phyloP scores from a whole-genome alignment of 2,888 invertebrate genomes.

The Microplitis manilae region DNA sequence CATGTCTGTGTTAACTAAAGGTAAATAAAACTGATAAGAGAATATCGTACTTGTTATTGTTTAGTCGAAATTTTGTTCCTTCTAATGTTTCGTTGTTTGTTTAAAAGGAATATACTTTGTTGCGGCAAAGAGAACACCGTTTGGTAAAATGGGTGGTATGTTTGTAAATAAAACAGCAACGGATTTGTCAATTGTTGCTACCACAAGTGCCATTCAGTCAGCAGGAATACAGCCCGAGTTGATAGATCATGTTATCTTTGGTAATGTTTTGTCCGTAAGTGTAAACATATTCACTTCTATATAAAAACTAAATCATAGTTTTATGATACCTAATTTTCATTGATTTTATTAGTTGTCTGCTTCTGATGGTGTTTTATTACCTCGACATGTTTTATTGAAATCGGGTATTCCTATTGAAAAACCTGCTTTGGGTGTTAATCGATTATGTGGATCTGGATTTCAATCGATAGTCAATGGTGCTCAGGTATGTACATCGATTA shows the following conservation, averaged over 20 bases:
- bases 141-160: conserved; percentile 94
- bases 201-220: conserved; percentile 84
- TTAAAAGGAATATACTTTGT: conserved; percentile 88
- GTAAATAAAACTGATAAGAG: conserved; percentile 41
- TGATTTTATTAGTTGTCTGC: conserved; percentile 66
- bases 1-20: conserved; percentile 52
- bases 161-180: conserved; percentile 82
- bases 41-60: conserved; percentile 16
- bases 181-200: conserved; percentile 87
- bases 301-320: neutral
- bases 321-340: neutral
- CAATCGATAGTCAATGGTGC: conserved; percentile 93
- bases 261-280: conserved; percentile 89
- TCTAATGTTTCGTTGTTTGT: neutral
- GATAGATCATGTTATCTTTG: conserved; percentile 91
- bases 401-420: conserved; percentile 88
- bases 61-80: conserved; percentile 27
- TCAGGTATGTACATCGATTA: conserved; percentile 76
- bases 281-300: conserved; percentile 6
- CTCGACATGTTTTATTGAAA: conserved; percentile 90
- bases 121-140: conserved; percentile 96
- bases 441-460: conserved; percentile 98
- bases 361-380: conserved; percentile 86
- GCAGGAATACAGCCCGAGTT: conserved; percentile 88
- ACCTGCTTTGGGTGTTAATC: conserved; percentile 91